Evolutionary conservation across 1,140 invertebrate species (phyloP).

Genomic region (Epicauta chinensis): DNA sequence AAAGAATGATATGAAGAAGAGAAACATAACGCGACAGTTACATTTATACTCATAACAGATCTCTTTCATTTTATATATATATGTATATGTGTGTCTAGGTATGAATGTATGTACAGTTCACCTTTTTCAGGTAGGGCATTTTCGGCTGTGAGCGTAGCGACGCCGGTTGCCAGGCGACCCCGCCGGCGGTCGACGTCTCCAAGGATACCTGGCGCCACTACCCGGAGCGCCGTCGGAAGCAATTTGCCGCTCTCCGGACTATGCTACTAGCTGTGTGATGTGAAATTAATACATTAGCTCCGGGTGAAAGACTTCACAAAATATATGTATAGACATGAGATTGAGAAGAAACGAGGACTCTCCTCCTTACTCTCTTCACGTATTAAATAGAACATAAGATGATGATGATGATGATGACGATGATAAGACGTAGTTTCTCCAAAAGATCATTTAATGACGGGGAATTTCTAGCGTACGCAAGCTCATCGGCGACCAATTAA

Average conservation of each 20-base stretch:
- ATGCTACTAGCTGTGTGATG: conserved; percentile 21
- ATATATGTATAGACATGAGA: background rate
- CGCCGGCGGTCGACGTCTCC: conserved; percentile 40
- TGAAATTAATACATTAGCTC: conserved; percentile 36
- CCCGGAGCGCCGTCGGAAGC: conserved; percentile 35
- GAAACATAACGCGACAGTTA: too few relatives aligned
- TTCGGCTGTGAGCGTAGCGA: conserved; percentile 23
- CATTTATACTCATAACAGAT: too few relatives aligned
- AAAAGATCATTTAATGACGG: too few relatives aligned
- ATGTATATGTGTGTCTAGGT: too few relatives aligned
- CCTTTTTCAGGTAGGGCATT: conserved; percentile 23
- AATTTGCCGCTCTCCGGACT: conserved; percentile 33
- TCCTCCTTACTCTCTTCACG: too few relatives aligned
- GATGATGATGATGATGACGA: too few relatives aligned
- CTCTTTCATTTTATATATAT: too few relatives aligned
- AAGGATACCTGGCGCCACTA: conserved; percentile 44
- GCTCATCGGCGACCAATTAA: conserved; percentile 14
- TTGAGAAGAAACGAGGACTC: too few relatives aligned
- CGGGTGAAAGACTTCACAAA: conserved; percentile 24
- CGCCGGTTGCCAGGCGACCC: conserved; percentile 40
- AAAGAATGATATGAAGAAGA: too few relatives aligned
- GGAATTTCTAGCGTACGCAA: background rate
- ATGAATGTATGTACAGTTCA: background rate
- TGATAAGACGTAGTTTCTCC: too few relatives aligned
- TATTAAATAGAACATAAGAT: too few relatives aligned